These are phyloP conservation scores for Anhinga rufa DNA, from an alignment of 2,113 vertebrate species.

Conservation along the genomic window DNA sequence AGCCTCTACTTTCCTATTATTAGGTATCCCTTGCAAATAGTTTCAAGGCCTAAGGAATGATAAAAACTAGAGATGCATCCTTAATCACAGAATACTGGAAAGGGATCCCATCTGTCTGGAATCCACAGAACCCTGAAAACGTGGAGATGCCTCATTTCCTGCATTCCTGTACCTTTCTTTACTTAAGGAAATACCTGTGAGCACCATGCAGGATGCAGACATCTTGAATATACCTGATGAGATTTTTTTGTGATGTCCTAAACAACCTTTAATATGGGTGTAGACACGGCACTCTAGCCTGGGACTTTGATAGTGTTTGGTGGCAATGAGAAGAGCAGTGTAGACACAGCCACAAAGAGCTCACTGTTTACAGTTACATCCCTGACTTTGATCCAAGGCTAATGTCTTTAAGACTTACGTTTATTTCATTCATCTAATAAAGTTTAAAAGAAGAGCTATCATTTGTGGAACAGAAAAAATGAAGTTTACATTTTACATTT, in stretches of 20 bases:
- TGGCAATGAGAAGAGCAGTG: not conserved
- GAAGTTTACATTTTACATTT: not conserved
- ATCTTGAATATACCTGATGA: not conserved
- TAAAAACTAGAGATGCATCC: not conserved
- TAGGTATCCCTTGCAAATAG: not conserved
- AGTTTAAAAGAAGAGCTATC: not conserved
- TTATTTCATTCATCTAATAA: not conserved
- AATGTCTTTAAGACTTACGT: not conserved
- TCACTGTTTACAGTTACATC: not conserved
- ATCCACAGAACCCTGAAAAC: not conserved
- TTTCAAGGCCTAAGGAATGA: not conserved
- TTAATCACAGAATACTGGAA: not conserved
- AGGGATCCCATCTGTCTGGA: not conserved
- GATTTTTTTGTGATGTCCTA: not conserved
- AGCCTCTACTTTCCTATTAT: not conserved
- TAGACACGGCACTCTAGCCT: not conserved
- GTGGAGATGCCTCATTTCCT: not conserved
- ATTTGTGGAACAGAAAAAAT: not conserved
- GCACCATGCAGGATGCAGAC: not conserved
- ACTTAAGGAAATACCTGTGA: not conserved
- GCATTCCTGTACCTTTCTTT: not conserved
- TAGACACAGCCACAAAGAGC: not conserved
- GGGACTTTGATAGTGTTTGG: not conserved
- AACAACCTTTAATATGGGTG: not conserved
- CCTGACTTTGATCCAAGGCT: not conserved